Evolutionary conservation across 2,797 vertebrate species (phyloP), one percentile per base, ranked within the genome.

Genomic region (Danio choprae): DNA sequence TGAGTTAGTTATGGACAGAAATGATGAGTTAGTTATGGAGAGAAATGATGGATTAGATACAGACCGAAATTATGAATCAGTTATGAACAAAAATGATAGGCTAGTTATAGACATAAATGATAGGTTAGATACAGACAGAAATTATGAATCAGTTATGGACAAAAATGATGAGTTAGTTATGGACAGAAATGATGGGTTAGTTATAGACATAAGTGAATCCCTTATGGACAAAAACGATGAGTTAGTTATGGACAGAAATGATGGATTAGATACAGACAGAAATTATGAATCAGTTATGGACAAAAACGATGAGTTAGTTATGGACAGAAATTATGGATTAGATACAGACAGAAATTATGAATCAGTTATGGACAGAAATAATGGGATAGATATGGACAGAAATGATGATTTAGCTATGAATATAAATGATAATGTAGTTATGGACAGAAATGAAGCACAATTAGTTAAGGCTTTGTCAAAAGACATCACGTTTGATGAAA

Each of bases 391-490:
- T 44, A 59, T n/a, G 50, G 20, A 80, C 69, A 44, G 18, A 46
- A 53, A 55, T 67, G 16, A 10, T 55, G 55, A 13, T 6, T 55
- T 77, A 55, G 76, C 51, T 72, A 67, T 38, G 38, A 40, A 63
- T 29, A 51, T 5, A 46, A 0, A 67, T 77, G 44, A 16, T 12
- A 62, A 63, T 22, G 74, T 70, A 71, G 7, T 74, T 51, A 29
- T 50, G 16, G 46, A 74, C 7, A 58, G 7, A 51, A 62, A 46
- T 20, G 18, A 69, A 22, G 18, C 16, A 41, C 48, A 18, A 13
- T 70, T 22, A 11, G 18, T 58, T 11, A 50, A 50, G n/a, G 9
- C 10, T 55, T 41, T 78, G 22, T 13, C 40, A 43, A 50, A 67
- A 36, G 58, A 71, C 15, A 53, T 59, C 22, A 51, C 20, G 58